Evolutionary conservation across 2,113 vertebrate genomes (phyloP).

Genomic region (Aramus guarauna): DNA sequence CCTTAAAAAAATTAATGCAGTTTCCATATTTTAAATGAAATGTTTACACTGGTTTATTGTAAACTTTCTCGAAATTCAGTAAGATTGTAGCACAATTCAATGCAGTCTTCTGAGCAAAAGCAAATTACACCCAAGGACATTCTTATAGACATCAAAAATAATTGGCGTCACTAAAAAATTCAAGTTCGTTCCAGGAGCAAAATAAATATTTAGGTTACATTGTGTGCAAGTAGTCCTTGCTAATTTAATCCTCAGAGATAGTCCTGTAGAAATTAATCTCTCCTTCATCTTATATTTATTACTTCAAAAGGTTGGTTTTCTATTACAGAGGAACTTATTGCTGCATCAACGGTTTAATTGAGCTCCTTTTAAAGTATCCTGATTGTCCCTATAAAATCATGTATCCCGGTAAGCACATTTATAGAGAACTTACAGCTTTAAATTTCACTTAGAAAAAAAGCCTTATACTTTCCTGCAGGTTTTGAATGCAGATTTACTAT

Average conservation of each 20-base stretch:
- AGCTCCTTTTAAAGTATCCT: conserved; percentile 71
- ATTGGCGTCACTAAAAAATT: not conserved
- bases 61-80: not conserved
- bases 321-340: conserved; percentile 54
- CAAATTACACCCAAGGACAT: not conserved
- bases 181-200: conserved; percentile 41
- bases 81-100: not conserved
- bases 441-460: conserved; percentile 71
- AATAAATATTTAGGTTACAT: conserved; percentile 55
- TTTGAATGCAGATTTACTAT: conserved; percentile 83
- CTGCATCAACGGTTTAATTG: conserved; percentile 71
- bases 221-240: not conserved
- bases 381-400: conserved; percentile 73
- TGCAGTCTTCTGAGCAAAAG: not conserved
- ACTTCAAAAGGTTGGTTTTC: conserved; percentile 61
- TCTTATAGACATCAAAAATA: conserved; percentile 34
- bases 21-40: not conserved
- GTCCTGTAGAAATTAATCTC: conserved; percentile 33
- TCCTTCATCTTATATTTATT: conserved; percentile 30
- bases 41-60: not conserved
- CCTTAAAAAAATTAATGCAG: not conserved
- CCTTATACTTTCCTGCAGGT: conserved; percentile 72
- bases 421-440: conserved; percentile 74
- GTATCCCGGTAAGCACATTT: conserved; percentile 68
- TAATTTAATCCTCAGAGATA: conserved; percentile 38